Evolutionary conservation across 1,140 invertebrate genomes (phyloP), one percentile per base, ranked within the genome.

Genomic region (Drosophila bocqueti): DNA sequence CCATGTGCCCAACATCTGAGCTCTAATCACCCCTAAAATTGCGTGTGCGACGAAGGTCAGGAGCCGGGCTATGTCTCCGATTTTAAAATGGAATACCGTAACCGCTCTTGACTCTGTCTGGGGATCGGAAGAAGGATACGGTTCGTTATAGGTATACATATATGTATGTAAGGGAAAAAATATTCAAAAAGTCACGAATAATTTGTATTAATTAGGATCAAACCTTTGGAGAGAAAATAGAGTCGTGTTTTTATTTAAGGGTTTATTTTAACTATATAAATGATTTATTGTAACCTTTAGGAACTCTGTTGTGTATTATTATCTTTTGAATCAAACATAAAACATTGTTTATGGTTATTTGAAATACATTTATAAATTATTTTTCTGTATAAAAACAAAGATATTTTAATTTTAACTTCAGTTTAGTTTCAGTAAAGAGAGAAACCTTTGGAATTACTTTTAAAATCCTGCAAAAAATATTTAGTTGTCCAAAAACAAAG

Each of bases 11-110:
- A 58, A 81, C 65, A 60, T 68, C 66, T 66, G 52, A 83, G 49
- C 83, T 81, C 83, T 87, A 87, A 89, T 87, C 83, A 89, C 84
- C 83, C 83, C 79, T 87, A 73, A 87, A 87, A 87, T 89, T 89
- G 84, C 80, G 76, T 87, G 79, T 79, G 79, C 76, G 71, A 49
- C 76, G 83, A 89, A 87, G 84, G 83, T 87, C 83, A 89, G 50
- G 43, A 71, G 67, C 40, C 24, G 59, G 43, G 21, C 38, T 36
- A 34, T 34, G 40, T 40, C 60, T 18, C 26, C 42, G 63, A 52
- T 62, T 43, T 40, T n/a, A 40, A 52, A 31, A 36, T 57, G 69
- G 77, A 82, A 34, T 38, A 16, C n/a, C 81, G 65, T 80, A 72
- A 67, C 49, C 61, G 59, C 60, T 18, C 46, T 24, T 15, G n/a